Evolutionary conservation across 2,797 vertebrate genomes (phyloP), one percentile per base, ranked within the genome.

Genomic region (Odontamblyopus lacepedii): DNA sequence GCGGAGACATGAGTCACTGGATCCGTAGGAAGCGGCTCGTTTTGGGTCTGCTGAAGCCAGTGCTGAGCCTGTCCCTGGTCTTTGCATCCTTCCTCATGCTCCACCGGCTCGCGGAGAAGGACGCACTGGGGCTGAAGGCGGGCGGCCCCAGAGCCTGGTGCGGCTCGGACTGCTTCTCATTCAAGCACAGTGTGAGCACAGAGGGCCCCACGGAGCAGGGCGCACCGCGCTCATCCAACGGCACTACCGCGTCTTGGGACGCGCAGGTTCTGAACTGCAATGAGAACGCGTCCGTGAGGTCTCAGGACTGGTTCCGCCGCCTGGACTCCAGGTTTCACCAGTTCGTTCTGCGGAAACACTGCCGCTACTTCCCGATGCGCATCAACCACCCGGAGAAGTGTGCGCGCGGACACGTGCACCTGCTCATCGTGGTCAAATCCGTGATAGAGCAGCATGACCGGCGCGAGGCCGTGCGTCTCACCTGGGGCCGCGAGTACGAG

Each of bases 351-450:
- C 92, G 93, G 82, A 90, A 94, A 77, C 95, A 95, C 78, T 96
- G 95, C 71, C 84, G 94, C 44, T 95, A 95, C 83, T 96, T 95
- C 69, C 95, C 95, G 4, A 93, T 96, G 92, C 77, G 93, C 67
- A 89, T 95, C 11, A 94, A 96, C 87, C 95, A 96, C 76, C 94
- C 95, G 15, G 94, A 95, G 80, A 95, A 93, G n/a, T 96, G 95
- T 75, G 26, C 75, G 5, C 78, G 69, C 8, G 88, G 84, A 13
- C 86, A 88, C 29, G 90, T 92, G 63, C 91, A 94, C 71, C 78
- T 96, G 63, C 94, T 96, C 16, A 87, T 95, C 69, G 95, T 95
- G 68, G 91, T 96, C 15, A 95, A 96, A 73, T 95, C 94, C 35
- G 91, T 95, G 0, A 94, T 95, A 29, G 94, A 95, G 83, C 93